Evolutionary conservation across 2,888 invertebrate species (phyloP), one percentile per base, ranked within the genome.

Genomic region (Lasioglossum morio): DNA sequence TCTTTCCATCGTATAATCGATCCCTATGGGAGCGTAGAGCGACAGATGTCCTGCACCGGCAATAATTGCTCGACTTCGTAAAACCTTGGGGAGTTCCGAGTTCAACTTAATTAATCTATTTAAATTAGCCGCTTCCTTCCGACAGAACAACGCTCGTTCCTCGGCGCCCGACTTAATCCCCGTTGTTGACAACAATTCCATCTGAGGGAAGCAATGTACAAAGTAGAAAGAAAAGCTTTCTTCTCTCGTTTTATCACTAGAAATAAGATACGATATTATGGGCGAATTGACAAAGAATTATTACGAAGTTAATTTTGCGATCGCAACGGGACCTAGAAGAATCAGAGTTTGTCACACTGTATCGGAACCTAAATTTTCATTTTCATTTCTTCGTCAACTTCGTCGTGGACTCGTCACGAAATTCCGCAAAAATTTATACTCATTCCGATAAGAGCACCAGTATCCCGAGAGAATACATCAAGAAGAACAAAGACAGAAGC

Each of bases 21-120:
- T 74, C 85, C 80, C 88, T 72, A 72, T 30, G 83, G 85, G 75
- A 83, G 82, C 81, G 83, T 79, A 27, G 79, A 83, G 40, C 81
- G 81, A 83, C 85, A 84, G 87, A 87, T 87, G 88, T 87, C 80
- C 81, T 63, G 72, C 80, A 66, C 83, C 81, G 79, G 82, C 83
- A 88, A 88, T 88, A 88, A 88, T 87, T 88, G 85, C 85, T 72
- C 69, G 87, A 83, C 82, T 83, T 83, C 57, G 81, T 80, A 77
- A 87, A 81, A 85, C 81, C 80, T 34, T 23, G 40, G 72, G 72
- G 46, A 48, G 63, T 12, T 37, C 34, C 19, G 72, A 83, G 70
- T 81, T 81, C 82, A 63, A 87, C 87, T 89, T 89, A 89, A 89
- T 89, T 90, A 90, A 88, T 89, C 86, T 83, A 89, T 89, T 89